Conservation (phyloP, 1,140 invertebrate species). For the Bombus fervidus region DNA sequence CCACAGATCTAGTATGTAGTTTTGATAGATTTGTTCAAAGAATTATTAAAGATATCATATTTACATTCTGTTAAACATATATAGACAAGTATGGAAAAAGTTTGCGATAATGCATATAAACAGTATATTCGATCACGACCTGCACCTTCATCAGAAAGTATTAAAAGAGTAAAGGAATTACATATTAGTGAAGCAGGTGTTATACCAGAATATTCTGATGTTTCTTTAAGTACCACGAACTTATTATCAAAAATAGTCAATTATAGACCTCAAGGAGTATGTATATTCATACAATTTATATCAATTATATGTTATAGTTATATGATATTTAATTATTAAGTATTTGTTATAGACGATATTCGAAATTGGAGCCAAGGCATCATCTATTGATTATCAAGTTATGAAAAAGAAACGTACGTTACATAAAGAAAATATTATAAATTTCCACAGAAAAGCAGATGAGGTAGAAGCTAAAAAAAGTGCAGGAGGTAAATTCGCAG, state of each 20-base stretch:
- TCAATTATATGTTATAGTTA: slow-evolving; percentile 31
- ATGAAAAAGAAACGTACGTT: slow-evolving; percentile 89
- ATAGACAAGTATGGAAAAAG: slow-evolving; percentile 88
- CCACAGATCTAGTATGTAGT: slow-evolving; percentile 88
- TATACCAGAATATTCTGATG: slow-evolving; percentile 74
- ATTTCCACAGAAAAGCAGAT: slow-evolving; percentile 78
- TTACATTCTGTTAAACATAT: slow-evolving; percentile 41
- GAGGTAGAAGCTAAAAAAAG: slow-evolving; percentile 75
- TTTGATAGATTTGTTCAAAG: background rate
- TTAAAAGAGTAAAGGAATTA: slow-evolving; percentile 90
- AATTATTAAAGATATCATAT: slow-evolving; percentile 15
- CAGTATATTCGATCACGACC: slow-evolving; percentile 95
- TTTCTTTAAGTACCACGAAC: slow-evolving; percentile 73
- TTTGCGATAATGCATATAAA: slow-evolving; percentile 94
- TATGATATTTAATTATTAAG: slow-evolving; percentile 35
- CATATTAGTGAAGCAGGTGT: slow-evolving; percentile 82
- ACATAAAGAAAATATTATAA: slow-evolving; percentile 85
- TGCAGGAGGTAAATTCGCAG: background rate
- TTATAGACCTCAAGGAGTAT: slow-evolving; percentile 92
- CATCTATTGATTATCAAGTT: slow-evolving; percentile 87
- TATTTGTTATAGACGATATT: slow-evolving; percentile 91
- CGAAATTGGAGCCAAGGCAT: slow-evolving; percentile 93
- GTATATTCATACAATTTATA: slow-evolving; percentile 69
- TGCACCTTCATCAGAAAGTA: slow-evolving; percentile 93
- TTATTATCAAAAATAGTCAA: slow-evolving; percentile 91